Conservation (phyloP, 2,797 vertebrate genomes). For the Nyctalus aviator region DNA sequence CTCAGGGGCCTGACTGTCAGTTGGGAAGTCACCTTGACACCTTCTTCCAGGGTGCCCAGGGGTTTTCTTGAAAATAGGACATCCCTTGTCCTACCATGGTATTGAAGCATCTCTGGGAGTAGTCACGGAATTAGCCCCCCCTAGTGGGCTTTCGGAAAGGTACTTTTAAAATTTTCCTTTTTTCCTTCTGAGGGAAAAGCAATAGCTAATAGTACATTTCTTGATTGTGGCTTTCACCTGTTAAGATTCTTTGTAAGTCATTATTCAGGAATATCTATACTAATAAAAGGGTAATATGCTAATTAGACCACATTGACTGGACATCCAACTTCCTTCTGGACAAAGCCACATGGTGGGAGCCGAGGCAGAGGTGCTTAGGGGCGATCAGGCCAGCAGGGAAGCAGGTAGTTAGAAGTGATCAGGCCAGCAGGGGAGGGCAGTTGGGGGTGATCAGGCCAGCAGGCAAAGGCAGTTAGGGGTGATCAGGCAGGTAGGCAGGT, state of each 20-base stretch:
- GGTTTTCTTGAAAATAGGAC: slow-evolving; percentile 1
- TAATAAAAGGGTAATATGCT: no score
- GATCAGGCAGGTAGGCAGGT: no score
- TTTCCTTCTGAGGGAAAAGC: neutral
- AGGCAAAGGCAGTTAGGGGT: no score
- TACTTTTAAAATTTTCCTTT: neutral
- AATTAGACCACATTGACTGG: no score
- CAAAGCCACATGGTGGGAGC: no score
- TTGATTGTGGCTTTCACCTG: neutral
- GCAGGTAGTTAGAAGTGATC: no score
- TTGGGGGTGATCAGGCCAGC: no score
- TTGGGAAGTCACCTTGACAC: neutral
- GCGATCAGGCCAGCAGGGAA: no score
- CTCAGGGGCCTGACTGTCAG: neutral
- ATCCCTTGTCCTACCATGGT: neutral
- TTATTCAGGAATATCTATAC: neutral
- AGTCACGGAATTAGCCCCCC: neutral
- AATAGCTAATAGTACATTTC: neutral
- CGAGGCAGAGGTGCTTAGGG: no score
- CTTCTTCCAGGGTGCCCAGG: neutral
- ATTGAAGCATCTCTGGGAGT: neutral
- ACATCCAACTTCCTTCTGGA: no score
- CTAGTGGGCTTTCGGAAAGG: neutral
- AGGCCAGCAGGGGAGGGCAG: no score
- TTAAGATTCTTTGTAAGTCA: slow-evolving; percentile 27